Evolutionary conservation across 2,797 vertebrate species (phyloP).

Genomic region (Schizopygopsis malacanthus): DNA sequence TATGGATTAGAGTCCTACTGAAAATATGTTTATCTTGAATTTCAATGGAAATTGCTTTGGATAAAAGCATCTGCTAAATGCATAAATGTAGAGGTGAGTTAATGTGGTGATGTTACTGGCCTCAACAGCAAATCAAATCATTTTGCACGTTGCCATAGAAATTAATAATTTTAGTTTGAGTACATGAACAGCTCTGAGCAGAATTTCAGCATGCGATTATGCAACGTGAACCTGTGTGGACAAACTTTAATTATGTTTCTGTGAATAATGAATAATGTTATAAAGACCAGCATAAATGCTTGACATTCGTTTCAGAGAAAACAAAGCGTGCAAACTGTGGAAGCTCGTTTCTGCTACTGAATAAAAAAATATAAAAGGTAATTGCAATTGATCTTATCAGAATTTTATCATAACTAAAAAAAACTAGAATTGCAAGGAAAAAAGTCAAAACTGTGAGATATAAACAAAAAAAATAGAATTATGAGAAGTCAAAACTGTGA

Average conservation of each 20-base stretch:
- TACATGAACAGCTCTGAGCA: not conserved
- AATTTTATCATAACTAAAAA: too few relatives aligned
- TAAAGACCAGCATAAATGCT: not conserved
- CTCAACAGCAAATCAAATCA: not conserved
- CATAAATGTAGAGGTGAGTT: not conserved
- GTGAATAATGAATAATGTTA: not conserved
- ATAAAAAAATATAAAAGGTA: too few relatives aligned
- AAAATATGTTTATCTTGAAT: not conserved
- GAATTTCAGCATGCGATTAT: not conserved
- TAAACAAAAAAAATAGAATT: too few relatives aligned
- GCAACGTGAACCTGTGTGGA: not conserved
- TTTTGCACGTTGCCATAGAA: not conserved
- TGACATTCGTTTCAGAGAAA: not conserved
- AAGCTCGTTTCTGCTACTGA: too few relatives aligned
- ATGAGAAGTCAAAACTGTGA: too few relatives aligned
- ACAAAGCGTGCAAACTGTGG: too few relatives aligned
- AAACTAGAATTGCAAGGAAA: too few relatives aligned
- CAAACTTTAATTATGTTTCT: not conserved
- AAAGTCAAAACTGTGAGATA: too few relatives aligned
- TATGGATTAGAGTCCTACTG: not conserved
- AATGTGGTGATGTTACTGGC: too few relatives aligned
- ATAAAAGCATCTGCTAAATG: not conserved
- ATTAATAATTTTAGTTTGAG: not conserved
- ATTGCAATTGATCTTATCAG: too few relatives aligned
- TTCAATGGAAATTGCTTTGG: not conserved